These are phyloP conservation scores for Vanessa tameamea DNA, from an alignment of 1,140 invertebrate genomes.

Conservation along the genomic window DNA sequence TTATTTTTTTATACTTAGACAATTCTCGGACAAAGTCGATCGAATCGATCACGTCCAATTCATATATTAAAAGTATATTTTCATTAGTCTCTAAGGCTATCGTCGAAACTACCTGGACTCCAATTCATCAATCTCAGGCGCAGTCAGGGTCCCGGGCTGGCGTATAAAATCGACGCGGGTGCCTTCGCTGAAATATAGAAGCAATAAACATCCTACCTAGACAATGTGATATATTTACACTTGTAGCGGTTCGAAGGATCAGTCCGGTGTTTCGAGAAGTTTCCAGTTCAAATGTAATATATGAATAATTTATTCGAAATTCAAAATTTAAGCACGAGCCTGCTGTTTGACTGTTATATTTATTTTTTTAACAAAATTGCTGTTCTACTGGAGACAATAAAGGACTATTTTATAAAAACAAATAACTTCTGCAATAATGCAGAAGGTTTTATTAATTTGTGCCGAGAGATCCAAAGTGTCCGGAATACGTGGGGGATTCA, in stretches of 20 bases:
- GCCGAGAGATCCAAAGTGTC: too few species aligned
- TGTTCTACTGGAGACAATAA: too few species aligned
- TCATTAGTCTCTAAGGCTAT: background rate
- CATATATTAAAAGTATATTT: background rate
- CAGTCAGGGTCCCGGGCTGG: slow-evolving; percentile 27
- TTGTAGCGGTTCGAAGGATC: slow-evolving; percentile 13
- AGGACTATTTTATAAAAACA: too few species aligned
- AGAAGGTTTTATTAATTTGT: too few species aligned
- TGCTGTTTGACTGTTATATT: too few species aligned
- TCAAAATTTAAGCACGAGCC: background rate
- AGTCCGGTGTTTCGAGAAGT: slow-evolving; percentile 1
- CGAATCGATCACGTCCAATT: too few species aligned
- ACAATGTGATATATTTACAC: slow-evolving; percentile 36
- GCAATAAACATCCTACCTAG: slow-evolving; percentile 45
- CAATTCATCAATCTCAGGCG: slow-evolving; percentile 32
- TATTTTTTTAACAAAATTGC: too few species aligned
- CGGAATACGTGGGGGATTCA: too few species aligned
- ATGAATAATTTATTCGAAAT: background rate
- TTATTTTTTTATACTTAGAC: too few species aligned
- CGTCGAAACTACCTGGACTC: slow-evolving; percentile 10
- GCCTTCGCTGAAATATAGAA: slow-evolving; percentile 40
- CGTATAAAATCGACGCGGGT: slow-evolving; percentile 36
- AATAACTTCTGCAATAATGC: too few species aligned
- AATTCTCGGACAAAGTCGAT: too few species aligned
- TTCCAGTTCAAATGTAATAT: background rate